phyloP scores from a whole-genome alignment of 2,113 vertebrate species.

The Alouatta palliata region DNA sequence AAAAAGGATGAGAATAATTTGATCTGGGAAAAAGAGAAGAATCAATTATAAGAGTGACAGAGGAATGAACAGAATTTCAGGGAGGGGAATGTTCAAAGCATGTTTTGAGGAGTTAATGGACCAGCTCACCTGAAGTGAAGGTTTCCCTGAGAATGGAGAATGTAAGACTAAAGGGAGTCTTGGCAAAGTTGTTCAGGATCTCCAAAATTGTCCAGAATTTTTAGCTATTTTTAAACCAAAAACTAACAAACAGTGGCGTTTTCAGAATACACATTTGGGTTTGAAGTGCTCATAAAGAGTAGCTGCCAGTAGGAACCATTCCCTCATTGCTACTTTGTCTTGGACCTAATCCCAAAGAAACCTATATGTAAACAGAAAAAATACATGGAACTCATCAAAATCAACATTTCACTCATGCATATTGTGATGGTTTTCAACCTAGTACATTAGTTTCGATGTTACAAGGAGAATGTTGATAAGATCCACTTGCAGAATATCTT shows the following conservation, averaged over 20 bases:
- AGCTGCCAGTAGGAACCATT: background rate
- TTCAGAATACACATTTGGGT: background rate
- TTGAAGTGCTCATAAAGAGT: background rate
- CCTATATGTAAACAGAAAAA: background rate
- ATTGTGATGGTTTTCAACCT: background rate
- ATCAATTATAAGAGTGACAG: background rate
- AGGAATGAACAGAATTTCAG: background rate
- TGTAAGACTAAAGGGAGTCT: accelerated
- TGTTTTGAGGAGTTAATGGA: background rate
- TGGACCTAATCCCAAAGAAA: background rate
- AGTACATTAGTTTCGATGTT: background rate
- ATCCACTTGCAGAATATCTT: background rate
- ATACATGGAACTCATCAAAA: background rate
- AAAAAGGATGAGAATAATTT: background rate
- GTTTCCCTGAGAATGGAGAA: background rate
- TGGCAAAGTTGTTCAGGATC: background rate
- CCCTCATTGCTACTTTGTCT: background rate
- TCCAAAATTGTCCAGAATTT: background rate
- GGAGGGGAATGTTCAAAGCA: background rate
- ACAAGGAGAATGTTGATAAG: background rate
- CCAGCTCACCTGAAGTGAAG: accelerated
- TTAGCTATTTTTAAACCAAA: background rate
- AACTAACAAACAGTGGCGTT: background rate
- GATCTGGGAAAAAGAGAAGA: background rate
- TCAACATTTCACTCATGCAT: background rate